Evolutionary conservation across 2,113 vertebrate species (phyloP), one percentile per base, ranked within the genome.

Genomic region (Halichoerus grypus): DNA sequence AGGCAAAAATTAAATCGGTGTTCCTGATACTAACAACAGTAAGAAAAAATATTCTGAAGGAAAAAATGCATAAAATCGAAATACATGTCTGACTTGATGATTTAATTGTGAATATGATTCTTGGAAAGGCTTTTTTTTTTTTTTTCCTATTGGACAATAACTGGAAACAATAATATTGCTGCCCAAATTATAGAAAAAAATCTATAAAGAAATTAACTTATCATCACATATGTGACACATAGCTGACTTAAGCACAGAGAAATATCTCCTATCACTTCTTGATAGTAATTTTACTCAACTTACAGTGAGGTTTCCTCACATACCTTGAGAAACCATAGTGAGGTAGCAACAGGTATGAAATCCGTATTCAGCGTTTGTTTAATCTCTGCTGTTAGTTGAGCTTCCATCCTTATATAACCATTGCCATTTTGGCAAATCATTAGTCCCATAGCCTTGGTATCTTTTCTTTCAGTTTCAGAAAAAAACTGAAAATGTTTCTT

Each of bases 181-280:
- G 4, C 1, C 9, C 1, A 59, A n/a, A 3, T 39, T 26, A 1
- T 24, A 13, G 57, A 76, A 89, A 31, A 24, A 87, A 21, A 36
- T 69, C 4, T 36, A 53, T 26, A 39, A 49, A 24, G 1, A 36
- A 67, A 31, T 53, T 36, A 85, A n/a, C 0, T 3, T 42, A 69
- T 67, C 5, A 36, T 0, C 28, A 21, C 0, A 3, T 49, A 33
- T 3, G 12, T n/a, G 26, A 59, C 42, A 51, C 0, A 24, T 39
- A 59, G 31, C 10, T 18, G 19, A 59, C 4, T 39, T 42, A 65
- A 92, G 51, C 5, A 59, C 15, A 80, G n/a, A 1, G 49, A 65
- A 77, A 19, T 69, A 0, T 5, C 3, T 6, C 10, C 4, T 42
- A 33, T 2, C 31, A 49, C 36, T 88, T 72, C 18, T 81, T 31